A percentile compares a stretch with the other conserved stretches of the same genome.
Conservation (phyloP, 2,888 invertebrate species). For the Agelastica alni region DNA sequence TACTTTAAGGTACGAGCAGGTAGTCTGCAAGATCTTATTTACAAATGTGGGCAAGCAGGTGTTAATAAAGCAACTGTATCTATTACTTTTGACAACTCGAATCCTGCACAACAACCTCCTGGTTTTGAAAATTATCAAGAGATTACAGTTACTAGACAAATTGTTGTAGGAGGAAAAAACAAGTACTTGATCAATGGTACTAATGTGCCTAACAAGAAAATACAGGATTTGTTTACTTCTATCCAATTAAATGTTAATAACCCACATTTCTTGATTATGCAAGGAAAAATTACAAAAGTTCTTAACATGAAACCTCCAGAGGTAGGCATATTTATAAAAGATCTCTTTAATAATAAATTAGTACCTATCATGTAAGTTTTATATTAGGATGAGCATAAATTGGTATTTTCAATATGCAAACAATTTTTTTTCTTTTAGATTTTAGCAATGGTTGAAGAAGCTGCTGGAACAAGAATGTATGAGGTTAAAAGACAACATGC, state of each 20-base stretch:
- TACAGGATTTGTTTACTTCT: conserved; percentile 94
- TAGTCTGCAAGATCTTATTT: conserved; percentile 93
- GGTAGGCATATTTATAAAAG: too few species aligned
- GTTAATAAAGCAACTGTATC: conserved; percentile 95
- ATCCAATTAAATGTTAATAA: conserved; percentile 98
- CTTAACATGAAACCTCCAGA: conserved; percentile 98
- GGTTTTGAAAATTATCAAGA: conserved; percentile 91
- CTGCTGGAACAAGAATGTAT: conserved; percentile 96
- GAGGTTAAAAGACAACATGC: conserved; percentile 90
- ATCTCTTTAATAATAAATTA: too few species aligned
- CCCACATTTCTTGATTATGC: conserved; percentile 99
- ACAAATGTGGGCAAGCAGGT: conserved; percentile 96
- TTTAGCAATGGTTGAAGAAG: conserved; percentile 97
- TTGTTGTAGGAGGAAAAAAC: conserved; percentile 85
- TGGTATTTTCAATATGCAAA: too few species aligned
- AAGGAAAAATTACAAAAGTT: conserved; percentile 98
- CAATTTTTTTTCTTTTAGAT: conserved; percentile 66
- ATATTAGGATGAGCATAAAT: too few species aligned
- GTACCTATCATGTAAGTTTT: too few species aligned
- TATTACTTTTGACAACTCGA: conserved; percentile 91
- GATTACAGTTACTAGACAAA: conserved; percentile 90
- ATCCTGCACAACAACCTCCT: conserved; percentile 79
- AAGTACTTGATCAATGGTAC: conserved; percentile 94
- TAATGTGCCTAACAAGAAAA: conserved; percentile 85
- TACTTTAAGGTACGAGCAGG: conserved; percentile 92